Evolutionary conservation across 2,113 vertebrate species (phyloP), one percentile per base, ranked within the genome.

Genomic region (Neolamprologus brichardi): DNA sequence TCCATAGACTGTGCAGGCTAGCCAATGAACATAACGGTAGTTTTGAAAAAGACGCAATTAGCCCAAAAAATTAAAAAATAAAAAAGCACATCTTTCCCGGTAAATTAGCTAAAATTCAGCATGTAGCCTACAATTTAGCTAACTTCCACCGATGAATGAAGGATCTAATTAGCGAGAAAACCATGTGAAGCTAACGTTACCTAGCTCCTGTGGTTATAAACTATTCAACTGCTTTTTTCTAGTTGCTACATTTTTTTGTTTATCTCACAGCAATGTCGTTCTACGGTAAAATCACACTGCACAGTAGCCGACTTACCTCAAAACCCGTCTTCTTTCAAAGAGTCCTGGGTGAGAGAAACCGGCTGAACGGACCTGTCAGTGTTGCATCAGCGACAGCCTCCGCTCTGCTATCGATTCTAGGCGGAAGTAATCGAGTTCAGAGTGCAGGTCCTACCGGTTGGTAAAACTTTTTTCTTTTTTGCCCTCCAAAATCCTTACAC

Each of bases 341-440:
- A 44, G 60, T 34, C 7, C 64, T 46, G 60, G 5, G 17, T 3
- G 23, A 58, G 13, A 56, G 4, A 46, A 72, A 32, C 88, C 84
- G 70, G 64, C 5, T n/a, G 23, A 15, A 12, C 18, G 20, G 14
- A 84, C 6, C 87, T 84, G 93, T 88, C 89, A 90, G 78, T 54
- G 91, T 97, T 97, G 95, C 96, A 94, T 97, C 96, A 97, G 96
- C 95, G 85, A 20, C 10, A 28, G 58, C 25, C 8, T 20, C 70
- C 5, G 25, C 77, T 88, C 92, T 89, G 85, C 53, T 25, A 89
- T 94, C 87, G 52, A 91, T 75, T 77, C 15, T 79, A 88, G 92
- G 75, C 3, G 2, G 67, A 80, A 95, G 81, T 81, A 95, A 85
- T 92, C 89, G 89, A 96, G 82, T 2, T 39, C 37, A n/a, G 86